A percentile compares a stretch with the other conserved stretches of the same genome.
Evolutionary conservation across 2,888 invertebrate genomes (phyloP).

Genomic region (Rhagophthalmus giganteus): DNA sequence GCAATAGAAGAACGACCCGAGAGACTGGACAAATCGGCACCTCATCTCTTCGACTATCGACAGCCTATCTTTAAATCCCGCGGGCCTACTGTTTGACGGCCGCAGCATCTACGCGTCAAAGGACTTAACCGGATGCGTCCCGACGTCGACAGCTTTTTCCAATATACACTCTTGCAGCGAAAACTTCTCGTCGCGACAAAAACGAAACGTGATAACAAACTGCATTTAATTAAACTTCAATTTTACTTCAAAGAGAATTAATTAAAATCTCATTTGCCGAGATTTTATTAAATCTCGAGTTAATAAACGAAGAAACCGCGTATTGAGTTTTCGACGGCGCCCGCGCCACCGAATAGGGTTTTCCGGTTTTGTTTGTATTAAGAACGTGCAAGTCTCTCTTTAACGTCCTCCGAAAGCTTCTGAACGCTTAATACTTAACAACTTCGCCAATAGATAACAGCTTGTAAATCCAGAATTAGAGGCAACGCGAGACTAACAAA

Average conservation of each 20-base stretch:
- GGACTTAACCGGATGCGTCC: conserved; percentile 12
- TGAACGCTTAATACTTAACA: conserved; percentile 13
- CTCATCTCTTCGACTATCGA: conserved; percentile 39
- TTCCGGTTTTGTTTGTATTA: not conserved
- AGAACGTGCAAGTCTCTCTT: not conserved
- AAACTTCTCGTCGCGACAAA: too few relatives aligned
- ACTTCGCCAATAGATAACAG: conserved; percentile 22
- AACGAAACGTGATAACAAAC: too few relatives aligned
- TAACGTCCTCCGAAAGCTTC: conserved; percentile 1
- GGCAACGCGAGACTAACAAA: conserved; percentile 10
- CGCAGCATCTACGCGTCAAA: conserved; percentile 25
- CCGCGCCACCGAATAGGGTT: too few relatives aligned
- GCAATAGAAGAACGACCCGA: conserved; percentile 29
- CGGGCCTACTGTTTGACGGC: conserved; percentile 30
- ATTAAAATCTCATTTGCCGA: too few relatives aligned
- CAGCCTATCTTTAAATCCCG: conserved; percentile 33
- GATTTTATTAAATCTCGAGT: too few relatives aligned
- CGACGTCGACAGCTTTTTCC: not conserved
- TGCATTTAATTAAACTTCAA: too few relatives aligned
- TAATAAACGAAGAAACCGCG: too few relatives aligned
- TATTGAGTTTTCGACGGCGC: too few relatives aligned
- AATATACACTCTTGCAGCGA: not conserved
- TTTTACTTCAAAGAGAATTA: too few relatives aligned
- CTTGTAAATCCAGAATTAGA: conserved; percentile 26
- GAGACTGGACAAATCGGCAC: conserved; percentile 37